Evolutionary conservation across 2,113 vertebrate species (phyloP).

Genomic region (Dicaeum eximium): DNA sequence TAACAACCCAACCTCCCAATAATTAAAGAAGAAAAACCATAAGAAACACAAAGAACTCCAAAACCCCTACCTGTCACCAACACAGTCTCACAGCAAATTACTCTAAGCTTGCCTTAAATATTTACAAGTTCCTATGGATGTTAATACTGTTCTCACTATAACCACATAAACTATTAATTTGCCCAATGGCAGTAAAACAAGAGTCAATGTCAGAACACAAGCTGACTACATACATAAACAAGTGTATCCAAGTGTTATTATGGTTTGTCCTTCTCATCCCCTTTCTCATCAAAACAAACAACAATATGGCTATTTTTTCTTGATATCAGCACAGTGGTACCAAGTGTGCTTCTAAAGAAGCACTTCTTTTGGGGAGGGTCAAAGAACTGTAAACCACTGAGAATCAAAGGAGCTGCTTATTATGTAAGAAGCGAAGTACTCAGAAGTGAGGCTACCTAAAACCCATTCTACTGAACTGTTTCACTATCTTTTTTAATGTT

Average conservation of each 20-base stretch:
- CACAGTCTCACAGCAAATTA: not conserved
- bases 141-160: not conserved
- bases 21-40: not conserved
- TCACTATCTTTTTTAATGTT: not conserved
- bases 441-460: not conserved
- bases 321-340: not conserved
- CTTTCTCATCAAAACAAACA: not conserved
- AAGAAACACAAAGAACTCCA: not conserved
- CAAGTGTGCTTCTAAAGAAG: not conserved
- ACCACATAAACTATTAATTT: not conserved
- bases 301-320: not conserved
- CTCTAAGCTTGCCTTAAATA: not conserved
- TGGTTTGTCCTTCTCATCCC: not conserved
- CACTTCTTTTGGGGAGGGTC: not conserved
- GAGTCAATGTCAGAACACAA: not conserved
- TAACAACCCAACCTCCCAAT: not conserved
- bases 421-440: not conserved
- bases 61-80: not conserved
- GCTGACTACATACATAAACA: not conserved
- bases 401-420: not conserved
- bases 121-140: not conserved
- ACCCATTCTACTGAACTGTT: not conserved
- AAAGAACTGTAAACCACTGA: not conserved
- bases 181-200: not conserved
- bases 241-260: not conserved